phyloP scores from a whole-genome alignment of 2,113 vertebrate species.

The Sylvilagus bachmani region DNA sequence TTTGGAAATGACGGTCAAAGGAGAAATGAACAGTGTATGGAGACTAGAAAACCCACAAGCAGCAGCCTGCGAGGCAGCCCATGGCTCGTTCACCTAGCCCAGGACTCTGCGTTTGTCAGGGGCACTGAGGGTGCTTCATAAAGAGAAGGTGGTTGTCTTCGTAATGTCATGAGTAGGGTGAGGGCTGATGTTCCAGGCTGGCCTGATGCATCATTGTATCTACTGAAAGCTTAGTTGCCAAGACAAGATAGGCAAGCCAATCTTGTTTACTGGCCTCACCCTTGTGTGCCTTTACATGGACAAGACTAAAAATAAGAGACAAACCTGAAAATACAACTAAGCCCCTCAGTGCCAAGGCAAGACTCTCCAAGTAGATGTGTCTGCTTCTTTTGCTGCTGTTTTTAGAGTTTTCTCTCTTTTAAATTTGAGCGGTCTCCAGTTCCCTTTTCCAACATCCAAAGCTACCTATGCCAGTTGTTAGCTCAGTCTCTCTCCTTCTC shows the following conservation, averaged over 20 bases:
- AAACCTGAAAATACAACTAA: not conserved
- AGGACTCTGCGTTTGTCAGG: not conserved
- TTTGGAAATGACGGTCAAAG: not conserved
- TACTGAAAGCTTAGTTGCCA: not conserved
- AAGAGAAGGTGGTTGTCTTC: not conserved
- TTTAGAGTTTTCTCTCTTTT: not conserved
- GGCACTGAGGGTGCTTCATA: not conserved
- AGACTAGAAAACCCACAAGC: not conserved
- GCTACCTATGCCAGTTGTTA: not conserved
- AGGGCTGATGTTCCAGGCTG: not conserved
- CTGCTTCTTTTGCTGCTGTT: not conserved
- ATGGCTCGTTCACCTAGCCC: rapidly evolving
- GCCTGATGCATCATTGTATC: not conserved
- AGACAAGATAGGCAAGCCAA: not conserved
- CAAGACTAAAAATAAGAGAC: not conserved
- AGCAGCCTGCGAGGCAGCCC: not conserved
- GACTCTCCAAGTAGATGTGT: not conserved
- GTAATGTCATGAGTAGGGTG: not conserved
- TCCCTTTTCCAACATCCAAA: conserved; percentile 5
- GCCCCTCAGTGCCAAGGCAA: not conserved
- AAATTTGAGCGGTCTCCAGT: not conserved
- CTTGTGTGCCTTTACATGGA: rapidly evolving
- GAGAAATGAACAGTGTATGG: not conserved
- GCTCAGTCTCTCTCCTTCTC: conserved; percentile 8
- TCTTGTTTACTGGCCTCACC: not conserved